phyloP scores from a whole-genome alignment of 2,113 vertebrate species.

The Syngnathus typhle region DNA sequence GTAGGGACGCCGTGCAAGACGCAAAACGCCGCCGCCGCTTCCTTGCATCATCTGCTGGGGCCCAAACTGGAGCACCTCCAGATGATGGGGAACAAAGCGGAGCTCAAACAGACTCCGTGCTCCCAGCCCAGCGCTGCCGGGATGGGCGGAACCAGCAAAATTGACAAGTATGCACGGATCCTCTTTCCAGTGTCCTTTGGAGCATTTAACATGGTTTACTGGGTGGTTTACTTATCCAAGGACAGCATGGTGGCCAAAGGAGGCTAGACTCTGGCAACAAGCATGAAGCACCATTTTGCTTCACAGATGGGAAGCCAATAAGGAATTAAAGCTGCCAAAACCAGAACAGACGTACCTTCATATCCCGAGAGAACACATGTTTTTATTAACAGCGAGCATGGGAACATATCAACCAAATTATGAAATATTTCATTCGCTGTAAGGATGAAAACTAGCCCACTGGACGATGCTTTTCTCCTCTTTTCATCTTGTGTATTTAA shows the following conservation, averaged over 20 bases:
- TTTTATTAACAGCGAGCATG: conserved; percentile 38
- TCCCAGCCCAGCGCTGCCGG: conserved; percentile 73
- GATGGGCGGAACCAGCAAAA: conserved; percentile 89
- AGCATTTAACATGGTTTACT: conserved; percentile 99
- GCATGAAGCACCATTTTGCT: conserved; percentile 13
- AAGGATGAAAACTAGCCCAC: conserved; percentile 31
- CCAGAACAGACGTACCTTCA: conserved; percentile 18
- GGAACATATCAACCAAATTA: conserved; percentile 33
- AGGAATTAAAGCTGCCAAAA: conserved; percentile 27
- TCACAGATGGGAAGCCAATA: conserved; percentile 13
- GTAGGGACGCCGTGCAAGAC: conserved; percentile 60
- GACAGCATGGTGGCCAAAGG: conserved; percentile 88
- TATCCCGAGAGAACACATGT: not conserved
- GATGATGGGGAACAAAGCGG: conserved; percentile 73
- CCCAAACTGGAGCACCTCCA: conserved; percentile 85
- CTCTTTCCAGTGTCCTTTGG: conserved; percentile 96
- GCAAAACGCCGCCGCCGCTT: conserved; percentile 62
- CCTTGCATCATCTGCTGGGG: conserved; percentile 78
- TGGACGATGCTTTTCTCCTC: conserved; percentile 39
- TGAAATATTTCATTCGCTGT: conserved; percentile 37
- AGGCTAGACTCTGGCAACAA: conserved; percentile 61
- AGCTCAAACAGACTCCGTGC: conserved; percentile 70
- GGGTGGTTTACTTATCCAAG: conserved; percentile 98
- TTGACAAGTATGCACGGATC: conserved; percentile 98
- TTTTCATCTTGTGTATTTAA: conserved; percentile 34